These are phyloP conservation scores for Drosophila neonasuta DNA, from an alignment of 2,888 invertebrate species.

Conservation along the genomic window DNA sequence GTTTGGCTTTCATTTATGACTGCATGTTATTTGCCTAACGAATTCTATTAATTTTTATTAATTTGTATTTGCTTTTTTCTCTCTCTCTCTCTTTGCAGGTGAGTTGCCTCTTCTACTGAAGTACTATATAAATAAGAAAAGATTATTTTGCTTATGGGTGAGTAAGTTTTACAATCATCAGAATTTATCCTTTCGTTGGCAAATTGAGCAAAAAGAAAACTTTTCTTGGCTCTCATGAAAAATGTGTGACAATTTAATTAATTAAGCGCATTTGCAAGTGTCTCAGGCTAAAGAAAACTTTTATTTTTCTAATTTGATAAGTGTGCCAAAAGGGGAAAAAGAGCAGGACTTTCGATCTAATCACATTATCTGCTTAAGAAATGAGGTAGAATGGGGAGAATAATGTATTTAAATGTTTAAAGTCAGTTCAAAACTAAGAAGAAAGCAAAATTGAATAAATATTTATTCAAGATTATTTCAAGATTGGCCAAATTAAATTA, in stretches of 20 bases:
- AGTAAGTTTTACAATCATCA: conserved; percentile 25
- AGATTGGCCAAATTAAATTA: too few species aligned
- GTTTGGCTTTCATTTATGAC: neutral
- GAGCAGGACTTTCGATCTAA: conserved; percentile 12
- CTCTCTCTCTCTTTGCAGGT: conserved; percentile 61
- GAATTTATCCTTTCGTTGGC: conserved; percentile 4
- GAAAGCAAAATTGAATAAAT: neutral
- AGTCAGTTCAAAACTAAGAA: too few species aligned
- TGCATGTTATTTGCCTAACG: neutral
- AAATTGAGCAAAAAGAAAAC: neutral
- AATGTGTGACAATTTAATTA: conserved; percentile 36
- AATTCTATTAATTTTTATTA: too few species aligned
- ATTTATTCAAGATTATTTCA: too few species aligned
- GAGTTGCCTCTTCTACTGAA: conserved; percentile 44
- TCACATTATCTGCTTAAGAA: conserved; percentile 6
- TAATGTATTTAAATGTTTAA: neutral
- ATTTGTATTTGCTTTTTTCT: conserved; percentile 13
- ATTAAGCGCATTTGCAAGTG: conserved; percentile 28
- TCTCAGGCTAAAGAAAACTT: conserved; percentile 21
- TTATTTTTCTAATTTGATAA: conserved; percentile 37
- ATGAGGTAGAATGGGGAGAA: neutral
- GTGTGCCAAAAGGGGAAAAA: conserved; percentile 1
- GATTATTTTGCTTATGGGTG: conserved; percentile 21
- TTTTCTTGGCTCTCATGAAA: conserved; percentile 12
- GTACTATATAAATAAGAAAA: conserved; percentile 2